Base-by-base conservation (phyloP, 64 coral and sea anemone species). In the Actinia equina region DNA sequence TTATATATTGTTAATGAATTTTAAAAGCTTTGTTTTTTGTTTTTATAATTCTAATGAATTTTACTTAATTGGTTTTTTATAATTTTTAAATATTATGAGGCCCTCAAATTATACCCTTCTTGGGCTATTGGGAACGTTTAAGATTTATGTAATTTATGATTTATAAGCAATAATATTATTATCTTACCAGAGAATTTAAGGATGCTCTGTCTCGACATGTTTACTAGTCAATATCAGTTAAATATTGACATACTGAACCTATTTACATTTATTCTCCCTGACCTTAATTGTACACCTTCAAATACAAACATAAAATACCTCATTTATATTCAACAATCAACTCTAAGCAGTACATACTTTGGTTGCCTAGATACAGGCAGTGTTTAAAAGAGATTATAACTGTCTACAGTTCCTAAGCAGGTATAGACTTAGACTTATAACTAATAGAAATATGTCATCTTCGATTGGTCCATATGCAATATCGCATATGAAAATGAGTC, bases 401-500 rank as follows among this genome's bases (percentile, higher is more conserved):
- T 80, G 37, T 58, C 80, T 89, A 25, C 17, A 88, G 71, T 81
- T 44, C 44, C 17, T 87, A 71, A 65, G 19, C n/a, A 65, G 10
- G 19, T 65, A 65, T 5, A 81, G 44, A 22, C 18, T 9, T 81
- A 19, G 43, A 52, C n/a, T 52, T 4, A 57, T 11, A 14, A 57
- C 3, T 81, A 49, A 81, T 4, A 10, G 16, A 0, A 74, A 74
- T 74, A 74, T 74, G 69, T 74, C 69, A 74, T 74, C 78, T 2
- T 81, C 44, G 0, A 49, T 81, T 9, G 17, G 78, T 15, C 63
- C 63, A 25, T 69, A 69, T 74, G 78, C 49, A 22, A 52, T 81
- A 52, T 81, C 78, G 22, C 78, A 81, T 44, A 22, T 81, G 45
- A 81, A 81, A 22, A 81, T 81, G 78, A 81, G 78, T 81, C 78